Evolutionary conservation across 2,113 vertebrate genomes (phyloP).

Genomic region (Macaca nemestrina): DNA sequence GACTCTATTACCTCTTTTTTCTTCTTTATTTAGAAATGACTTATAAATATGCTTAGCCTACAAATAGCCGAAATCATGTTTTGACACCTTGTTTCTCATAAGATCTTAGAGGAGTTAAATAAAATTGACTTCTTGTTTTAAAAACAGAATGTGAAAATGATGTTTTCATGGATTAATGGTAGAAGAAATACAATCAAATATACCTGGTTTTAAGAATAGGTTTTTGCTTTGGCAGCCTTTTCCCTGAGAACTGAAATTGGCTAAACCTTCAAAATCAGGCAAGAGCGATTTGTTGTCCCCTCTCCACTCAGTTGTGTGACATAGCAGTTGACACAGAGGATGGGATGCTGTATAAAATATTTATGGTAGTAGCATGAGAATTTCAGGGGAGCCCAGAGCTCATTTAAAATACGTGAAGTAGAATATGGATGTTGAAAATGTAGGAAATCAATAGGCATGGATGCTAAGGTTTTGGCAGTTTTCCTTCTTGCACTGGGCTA

Average conservation of each 20-base stretch:
- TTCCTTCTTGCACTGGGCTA: neutral
- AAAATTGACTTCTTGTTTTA: neutral
- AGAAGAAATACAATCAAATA: constrained; percentile 64
- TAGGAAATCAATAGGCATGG: neutral
- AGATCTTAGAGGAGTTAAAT: constrained; percentile 9
- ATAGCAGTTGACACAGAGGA: constrained; percentile 23
- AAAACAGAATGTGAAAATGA: constrained; percentile 41
- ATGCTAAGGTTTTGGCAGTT: neutral
- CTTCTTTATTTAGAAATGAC: neutral
- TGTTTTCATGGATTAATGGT: constrained; percentile 54
- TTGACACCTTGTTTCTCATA: neutral
- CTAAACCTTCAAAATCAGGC: constrained; percentile 34
- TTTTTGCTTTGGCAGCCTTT: constrained; percentile 69
- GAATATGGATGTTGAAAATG: constrained; percentile 9
- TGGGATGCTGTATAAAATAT: neutral
- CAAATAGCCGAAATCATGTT: constrained; percentile 4
- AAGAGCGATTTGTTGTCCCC: constrained; percentile 28
- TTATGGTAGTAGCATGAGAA: neutral
- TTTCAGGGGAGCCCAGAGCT: neutral
- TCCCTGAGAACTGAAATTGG: constrained; percentile 18
- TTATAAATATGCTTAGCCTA: neutral
- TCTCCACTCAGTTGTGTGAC: neutral
- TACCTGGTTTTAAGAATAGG: constrained; percentile 62
- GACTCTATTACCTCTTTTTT: neutral
- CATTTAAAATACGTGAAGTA: neutral